Evolutionary conservation across 2,888 invertebrate species (phyloP), one percentile per base, ranked within the genome.

Genomic region (Apodemia hepburni): DNA sequence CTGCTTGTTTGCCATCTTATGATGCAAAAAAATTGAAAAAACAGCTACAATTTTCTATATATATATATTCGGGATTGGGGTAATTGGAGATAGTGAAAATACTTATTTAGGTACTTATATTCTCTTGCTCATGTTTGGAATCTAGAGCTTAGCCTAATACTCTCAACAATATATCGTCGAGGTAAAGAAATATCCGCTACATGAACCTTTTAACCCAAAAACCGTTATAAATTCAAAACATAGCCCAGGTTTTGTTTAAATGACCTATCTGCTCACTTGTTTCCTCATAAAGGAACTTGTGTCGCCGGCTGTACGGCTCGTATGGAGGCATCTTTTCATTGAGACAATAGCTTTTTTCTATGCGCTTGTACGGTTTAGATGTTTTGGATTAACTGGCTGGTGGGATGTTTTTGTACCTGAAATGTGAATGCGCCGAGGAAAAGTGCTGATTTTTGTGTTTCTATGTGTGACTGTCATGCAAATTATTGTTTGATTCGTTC

Each of bases 271-370:
- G 4, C 11, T 60, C 47, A 12, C 7, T 49, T 47, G 33, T 38
- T 38, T 38, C 11, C 38, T 18, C 7, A 51, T 8, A 45, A 27
- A 27, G 17, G 33, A 49, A 33, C 17, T 15, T 18, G 17, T 49
- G 29, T 49, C n/a, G 62, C 57, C n/a, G 18, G 22, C 65, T 54
- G 64, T 65, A 64, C 54, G 6, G 51, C 11, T 61, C 33, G 59
- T 57, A 49, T 27, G 42, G 51, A 63, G 65, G 61, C 63, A 63
- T 67, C 64, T 60, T 66, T 64, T 64, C 64, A 63, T 64, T 61
- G 63, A 62, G 59, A 66, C 69, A 65, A 64, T 61, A 66, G 66
- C 27, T 54, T 68, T 61, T 62, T 67, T 59, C 64, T 67, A 66
- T 61, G 51, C 62, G 62, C 61, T 61, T 65, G 62, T 63, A 67